These are phyloP conservation scores for Tenthredo distinguenda DNA, from an alignment of 2,888 invertebrate species.

Conservation along the genomic window DNA sequence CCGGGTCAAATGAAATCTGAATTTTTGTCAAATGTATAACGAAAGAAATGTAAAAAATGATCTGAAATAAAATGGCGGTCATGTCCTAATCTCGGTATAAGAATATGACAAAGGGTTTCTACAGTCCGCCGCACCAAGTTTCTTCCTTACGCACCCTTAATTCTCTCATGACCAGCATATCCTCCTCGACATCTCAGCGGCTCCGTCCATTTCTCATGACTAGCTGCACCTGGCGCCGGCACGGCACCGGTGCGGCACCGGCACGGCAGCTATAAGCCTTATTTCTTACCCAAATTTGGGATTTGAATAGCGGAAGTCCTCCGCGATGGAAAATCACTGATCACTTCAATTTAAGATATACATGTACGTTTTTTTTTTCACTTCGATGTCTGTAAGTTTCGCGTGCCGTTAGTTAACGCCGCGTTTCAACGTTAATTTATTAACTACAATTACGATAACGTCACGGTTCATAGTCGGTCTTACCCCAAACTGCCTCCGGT, in stretches of 20 bases:
- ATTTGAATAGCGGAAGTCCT: neutral
- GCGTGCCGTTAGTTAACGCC: neutral
- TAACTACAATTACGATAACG: neutral
- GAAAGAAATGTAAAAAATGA: neutral
- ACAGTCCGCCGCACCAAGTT: constrained; percentile 20
- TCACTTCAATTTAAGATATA: neutral
- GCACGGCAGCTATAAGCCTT: constrained; percentile 44
- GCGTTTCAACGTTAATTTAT: constrained; percentile 4
- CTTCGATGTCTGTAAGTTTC: neutral
- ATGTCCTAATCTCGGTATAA: constrained; percentile 5
- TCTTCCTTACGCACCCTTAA: constrained; percentile 67
- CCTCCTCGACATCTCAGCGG: constrained; percentile 68
- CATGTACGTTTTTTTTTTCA: neutral
- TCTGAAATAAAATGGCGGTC: constrained; percentile 26
- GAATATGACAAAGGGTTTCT: constrained; percentile 20
- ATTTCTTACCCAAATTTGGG: constrained; percentile 13
- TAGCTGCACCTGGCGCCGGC: constrained; percentile 53
- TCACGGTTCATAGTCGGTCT: constrained; percentile 42
- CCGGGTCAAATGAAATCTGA: neutral
- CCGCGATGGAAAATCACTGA: neutral
- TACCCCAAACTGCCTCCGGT: constrained; percentile 64
- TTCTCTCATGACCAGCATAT: constrained; percentile 73
- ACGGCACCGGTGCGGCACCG: constrained; percentile 53
- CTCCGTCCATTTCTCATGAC: constrained; percentile 63
- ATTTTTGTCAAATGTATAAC: neutral